Conservation (phyloP, 2,888 invertebrate genomes). For the Nomada ferruginata region DNA sequence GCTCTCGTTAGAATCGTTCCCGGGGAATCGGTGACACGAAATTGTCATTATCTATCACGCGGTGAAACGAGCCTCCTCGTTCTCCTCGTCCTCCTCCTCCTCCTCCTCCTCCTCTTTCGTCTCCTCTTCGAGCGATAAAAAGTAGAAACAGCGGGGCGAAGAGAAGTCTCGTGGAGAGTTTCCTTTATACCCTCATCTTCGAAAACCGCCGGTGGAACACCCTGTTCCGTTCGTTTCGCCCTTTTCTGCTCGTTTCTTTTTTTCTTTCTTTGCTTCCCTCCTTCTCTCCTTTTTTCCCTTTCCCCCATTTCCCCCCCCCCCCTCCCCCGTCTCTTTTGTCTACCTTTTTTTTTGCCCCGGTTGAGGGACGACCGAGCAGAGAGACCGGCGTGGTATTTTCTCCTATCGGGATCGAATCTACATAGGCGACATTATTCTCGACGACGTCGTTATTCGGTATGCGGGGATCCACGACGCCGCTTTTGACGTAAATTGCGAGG, state of each 20-base stretch:
- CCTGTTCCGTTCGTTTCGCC: conserved; percentile 49
- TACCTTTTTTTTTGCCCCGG: conserved; percentile 23
- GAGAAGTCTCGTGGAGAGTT: neutral
- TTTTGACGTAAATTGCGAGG: conserved; percentile 82
- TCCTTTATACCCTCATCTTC: conserved; percentile 53
- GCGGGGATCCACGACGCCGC: conserved; percentile 75
- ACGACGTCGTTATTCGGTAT: conserved; percentile 74
- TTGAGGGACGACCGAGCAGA: conserved; percentile 40
- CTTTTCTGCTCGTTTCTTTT: conserved; percentile 31
- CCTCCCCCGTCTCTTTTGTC: neutral
- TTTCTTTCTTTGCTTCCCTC: conserved; percentile 18
- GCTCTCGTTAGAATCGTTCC: conserved; percentile 70
- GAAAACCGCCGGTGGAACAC: conserved; percentile 56
- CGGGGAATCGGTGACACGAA: conserved; percentile 65
- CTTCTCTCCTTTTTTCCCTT: conserved; percentile 11
- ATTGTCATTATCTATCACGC: conserved; percentile 74
- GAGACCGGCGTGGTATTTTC: conserved; percentile 67
- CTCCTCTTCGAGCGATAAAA: conserved; percentile 3
- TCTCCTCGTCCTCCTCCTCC: neutral
- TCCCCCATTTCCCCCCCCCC: too few species aligned
- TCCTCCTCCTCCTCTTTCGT: neutral
- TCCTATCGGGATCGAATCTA: conserved; percentile 72
- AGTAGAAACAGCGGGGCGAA: neutral
- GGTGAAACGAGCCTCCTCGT: conserved; percentile 9
- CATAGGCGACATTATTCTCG: conserved; percentile 73